Conservation (phyloP, 2,888 invertebrate species). For the Nymphalis urticae region DNA sequence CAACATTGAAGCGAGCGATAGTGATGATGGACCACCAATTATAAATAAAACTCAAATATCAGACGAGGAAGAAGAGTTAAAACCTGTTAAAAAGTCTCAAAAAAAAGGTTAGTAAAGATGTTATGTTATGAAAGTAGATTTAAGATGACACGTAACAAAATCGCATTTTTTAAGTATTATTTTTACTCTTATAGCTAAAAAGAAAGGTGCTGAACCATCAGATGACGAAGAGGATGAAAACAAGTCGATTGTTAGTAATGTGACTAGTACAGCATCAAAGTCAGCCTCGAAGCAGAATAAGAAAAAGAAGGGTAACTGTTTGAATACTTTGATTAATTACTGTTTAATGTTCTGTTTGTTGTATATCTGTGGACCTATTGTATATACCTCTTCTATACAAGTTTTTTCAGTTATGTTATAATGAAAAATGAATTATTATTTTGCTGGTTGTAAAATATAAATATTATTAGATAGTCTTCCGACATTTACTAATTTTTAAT, state of each 20-base stretch:
- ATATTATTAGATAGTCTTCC: no score
- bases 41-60: conserved; percentile 55
- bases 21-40: conserved; percentile 56
- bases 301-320: conserved; percentile 71
- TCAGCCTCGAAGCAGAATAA: conserved; percentile 59
- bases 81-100: conserved; percentile 74
- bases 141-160: conserved; percentile 9
- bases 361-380: no score
- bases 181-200: conserved; percentile 67
- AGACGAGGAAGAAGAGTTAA: conserved; percentile 70
- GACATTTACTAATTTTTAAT: no score
- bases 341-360: no score
- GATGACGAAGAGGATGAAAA: conserved; percentile 72
- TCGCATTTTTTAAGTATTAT: background rate
- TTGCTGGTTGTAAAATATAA: no score
- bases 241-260: conserved; percentile 59
- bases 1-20: conserved; percentile 72
- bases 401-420: no score
- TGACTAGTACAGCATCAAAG: conserved; percentile 56
- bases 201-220: conserved; percentile 65
- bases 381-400: no score
- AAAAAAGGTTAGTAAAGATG: conserved; percentile 72
- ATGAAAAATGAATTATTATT: no score
- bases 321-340: no score
- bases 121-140: background rate